phyloP scores from a whole-genome alignment of 2,113 vertebrate genomes.

The Hyperoodon ampullatus region DNA sequence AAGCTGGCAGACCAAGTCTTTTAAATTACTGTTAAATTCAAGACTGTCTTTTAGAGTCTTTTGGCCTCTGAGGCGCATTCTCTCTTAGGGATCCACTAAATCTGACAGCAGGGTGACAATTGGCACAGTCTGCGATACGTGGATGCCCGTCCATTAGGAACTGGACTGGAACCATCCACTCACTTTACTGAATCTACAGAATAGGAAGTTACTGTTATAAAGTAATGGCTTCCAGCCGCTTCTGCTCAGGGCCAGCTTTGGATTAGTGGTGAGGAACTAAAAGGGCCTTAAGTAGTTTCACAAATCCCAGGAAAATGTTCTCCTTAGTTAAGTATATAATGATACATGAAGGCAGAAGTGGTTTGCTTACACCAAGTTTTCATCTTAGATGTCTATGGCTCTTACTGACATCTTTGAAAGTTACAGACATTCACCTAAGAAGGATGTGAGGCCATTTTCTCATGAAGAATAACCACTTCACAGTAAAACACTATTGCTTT shows the following conservation, averaged over 20 bases:
- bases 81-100: not conserved
- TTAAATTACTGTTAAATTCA: not conserved
- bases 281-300: not conserved
- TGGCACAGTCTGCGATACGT: not conserved
- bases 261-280: constrained; percentile 60
- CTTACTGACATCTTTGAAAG: not conserved
- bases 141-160: constrained; percentile 47
- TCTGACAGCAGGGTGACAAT: constrained; percentile 54
- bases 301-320: constrained; percentile 43
- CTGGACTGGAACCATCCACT: constrained; percentile 22
- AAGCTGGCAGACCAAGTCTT: not conserved
- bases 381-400: not conserved
- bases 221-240: constrained; percentile 37
- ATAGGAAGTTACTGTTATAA: not conserved
- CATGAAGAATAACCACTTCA: not conserved
- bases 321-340: constrained; percentile 33
- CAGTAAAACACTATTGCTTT: not conserved
- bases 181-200: not conserved
- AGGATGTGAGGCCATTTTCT: not conserved
- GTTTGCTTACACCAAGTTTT: not conserved
- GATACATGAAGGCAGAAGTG: not conserved
- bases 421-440: not conserved
- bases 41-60: not conserved
- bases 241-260: constrained; percentile 24
- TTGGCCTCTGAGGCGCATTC: constrained; percentile 1